Evolutionary conservation across 1,140 invertebrate genomes (phyloP), one percentile per base, ranked within the genome.

Genomic region (Drosophila lacteicornis): DNA sequence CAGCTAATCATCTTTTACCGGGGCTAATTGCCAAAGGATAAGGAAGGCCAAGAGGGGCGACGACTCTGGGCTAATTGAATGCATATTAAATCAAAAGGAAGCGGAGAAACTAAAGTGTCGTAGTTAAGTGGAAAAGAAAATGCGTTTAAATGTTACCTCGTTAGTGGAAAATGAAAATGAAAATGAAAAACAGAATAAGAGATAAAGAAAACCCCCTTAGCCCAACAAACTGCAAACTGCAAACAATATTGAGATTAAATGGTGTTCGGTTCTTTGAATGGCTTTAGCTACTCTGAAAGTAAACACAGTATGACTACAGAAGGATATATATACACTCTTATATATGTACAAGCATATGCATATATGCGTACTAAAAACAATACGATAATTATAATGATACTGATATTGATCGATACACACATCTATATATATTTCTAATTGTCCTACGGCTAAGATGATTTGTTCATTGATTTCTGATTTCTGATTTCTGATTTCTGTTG

Each of bases 61-160:
- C 50, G n/a, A 11, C 12, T 8, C 42, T 27, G 38, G 53, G 42
- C 78, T 60, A 80, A 68, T 67, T 45, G 60, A 82, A 69, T 47
- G 59, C 60, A 77, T 47, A 69, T 82, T 67, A 68, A 70, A 79
- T 75, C 70, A 77, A 77, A 73, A 73, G 25, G 75, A 58, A 45
- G 40, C 38, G 12, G 58, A 71, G 13, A 66, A 71, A 25, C 55
- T 59, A 63, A 80, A 80, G 50, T 79, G 55, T 73, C 67, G 42
- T 66, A 88, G 67, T 62, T 62, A 78, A 79, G 75, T 79, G 70
- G 58, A 66, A 84, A 91, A 83, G 22, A 82, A 84, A 91, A 82
- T 59, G 71, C 79, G 85, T 90, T 91, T 91, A 90, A 91, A 83
- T 91, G 90, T 91, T 91, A 91, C 90, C 90, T 91, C 90, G 91